Evolutionary conservation across 2,797 vertebrate genomes (phyloP).

Genomic region (Masticophis lateralis): DNA sequence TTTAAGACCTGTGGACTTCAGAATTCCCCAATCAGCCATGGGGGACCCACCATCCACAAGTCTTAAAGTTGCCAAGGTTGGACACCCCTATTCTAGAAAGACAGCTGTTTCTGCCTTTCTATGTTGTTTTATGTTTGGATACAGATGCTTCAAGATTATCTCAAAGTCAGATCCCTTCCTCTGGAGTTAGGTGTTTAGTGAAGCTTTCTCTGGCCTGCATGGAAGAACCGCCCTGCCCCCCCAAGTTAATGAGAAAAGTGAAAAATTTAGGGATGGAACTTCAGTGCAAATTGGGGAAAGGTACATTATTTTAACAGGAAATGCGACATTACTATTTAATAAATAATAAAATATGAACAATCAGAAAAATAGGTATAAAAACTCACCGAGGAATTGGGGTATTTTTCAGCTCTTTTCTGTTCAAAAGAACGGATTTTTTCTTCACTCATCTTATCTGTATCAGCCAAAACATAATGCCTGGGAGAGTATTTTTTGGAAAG

Average conservation of each 20-base stretch:
- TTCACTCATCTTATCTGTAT: conserved; percentile 89
- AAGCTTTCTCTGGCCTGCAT: neutral
- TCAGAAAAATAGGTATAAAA: neutral
- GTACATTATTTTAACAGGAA: conserved; percentile 12
- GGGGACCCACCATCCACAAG: neutral
- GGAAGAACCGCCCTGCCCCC: no score
- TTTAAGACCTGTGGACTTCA: neutral
- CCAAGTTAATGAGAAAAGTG: neutral
- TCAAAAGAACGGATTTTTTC: conserved; percentile 86
- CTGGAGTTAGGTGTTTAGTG: neutral
- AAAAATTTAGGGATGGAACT: neutral
- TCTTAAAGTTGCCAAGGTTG: neutral
- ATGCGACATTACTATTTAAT: neutral
- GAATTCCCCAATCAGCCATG: neutral
- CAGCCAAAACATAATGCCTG: conserved; percentile 87
- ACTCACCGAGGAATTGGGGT: conserved; percentile 72
- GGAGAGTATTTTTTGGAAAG: conserved; percentile 82
- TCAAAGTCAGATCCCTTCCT: neutral
- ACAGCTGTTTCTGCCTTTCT: neutral
- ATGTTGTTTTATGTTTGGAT: neutral
- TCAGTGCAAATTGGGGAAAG: neutral
- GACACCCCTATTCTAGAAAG: neutral
- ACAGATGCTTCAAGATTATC: neutral
- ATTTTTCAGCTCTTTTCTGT: conserved; percentile 54
- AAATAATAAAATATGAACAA: conserved; percentile 1